Conservation (phyloP, 2,113 vertebrate genomes). For the Chunga burmeisteri region DNA sequence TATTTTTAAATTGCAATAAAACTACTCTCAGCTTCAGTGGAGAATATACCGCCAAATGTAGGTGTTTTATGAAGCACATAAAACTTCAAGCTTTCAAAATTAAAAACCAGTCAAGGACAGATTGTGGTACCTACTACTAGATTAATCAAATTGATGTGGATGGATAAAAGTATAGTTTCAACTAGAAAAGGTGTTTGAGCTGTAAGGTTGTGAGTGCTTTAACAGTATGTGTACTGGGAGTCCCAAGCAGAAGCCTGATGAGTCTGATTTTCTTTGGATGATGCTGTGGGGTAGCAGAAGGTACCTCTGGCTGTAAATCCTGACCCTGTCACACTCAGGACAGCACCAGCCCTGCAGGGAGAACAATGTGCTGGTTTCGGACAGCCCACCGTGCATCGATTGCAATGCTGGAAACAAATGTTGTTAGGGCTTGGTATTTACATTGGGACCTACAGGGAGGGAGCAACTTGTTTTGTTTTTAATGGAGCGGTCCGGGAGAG, state of each 20-base stretch:
- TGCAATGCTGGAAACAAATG: neutral
- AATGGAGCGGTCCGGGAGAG: neutral
- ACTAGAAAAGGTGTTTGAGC: neutral
- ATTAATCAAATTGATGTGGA: neutral
- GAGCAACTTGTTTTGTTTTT: conserved; percentile 22
- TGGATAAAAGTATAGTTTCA: neutral
- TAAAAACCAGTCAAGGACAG: neutral
- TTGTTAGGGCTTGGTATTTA: neutral
- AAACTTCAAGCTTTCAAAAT: neutral
- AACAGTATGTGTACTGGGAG: neutral
- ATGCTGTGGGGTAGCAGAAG: neutral
- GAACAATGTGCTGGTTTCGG: neutral
- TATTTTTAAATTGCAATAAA: neutral
- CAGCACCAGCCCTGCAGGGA: neutral
- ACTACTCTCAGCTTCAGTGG: neutral
- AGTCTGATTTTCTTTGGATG: neutral
- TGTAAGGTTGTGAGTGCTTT: neutral
- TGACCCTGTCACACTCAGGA: rapidly evolving
- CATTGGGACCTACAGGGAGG: neutral
- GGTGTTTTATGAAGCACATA: neutral
- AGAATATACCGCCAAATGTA: neutral
- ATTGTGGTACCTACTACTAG: neutral
- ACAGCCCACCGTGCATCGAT: neutral
- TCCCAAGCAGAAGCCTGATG: neutral
- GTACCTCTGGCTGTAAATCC: neutral